Evolutionary conservation across 2,888 invertebrate species (phyloP).

Genomic region (Chrysotoxum bicinctum): DNA sequence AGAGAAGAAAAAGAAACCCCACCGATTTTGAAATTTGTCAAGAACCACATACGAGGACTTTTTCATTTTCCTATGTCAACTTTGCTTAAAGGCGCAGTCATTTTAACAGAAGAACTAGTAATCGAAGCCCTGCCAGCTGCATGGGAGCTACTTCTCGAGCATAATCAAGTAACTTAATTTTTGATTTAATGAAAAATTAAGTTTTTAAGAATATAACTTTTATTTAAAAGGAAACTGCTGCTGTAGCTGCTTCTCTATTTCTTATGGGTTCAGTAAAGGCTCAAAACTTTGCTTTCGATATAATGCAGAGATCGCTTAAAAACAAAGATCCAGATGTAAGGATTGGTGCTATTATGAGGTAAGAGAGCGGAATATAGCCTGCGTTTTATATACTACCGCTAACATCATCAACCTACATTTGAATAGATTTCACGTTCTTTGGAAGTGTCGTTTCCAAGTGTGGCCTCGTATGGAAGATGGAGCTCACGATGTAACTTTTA

Average conservation of each 20-base stretch:
- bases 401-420: neutral
- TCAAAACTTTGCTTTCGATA: slow-evolving; percentile 92
- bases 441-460: slow-evolving; percentile 98
- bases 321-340: slow-evolving; percentile 91
- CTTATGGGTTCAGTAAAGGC: slow-evolving; percentile 96
- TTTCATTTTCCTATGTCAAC: slow-evolving; percentile 95
- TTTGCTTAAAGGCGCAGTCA: slow-evolving; percentile 93
- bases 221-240: slow-evolving; percentile 87
- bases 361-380: slow-evolving; percentile 9
- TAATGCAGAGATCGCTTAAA: slow-evolving; percentile 94
- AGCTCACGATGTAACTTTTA: slow-evolving; percentile 94
- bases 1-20: slow-evolving; percentile 84
- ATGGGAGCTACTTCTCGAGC: slow-evolving; percentile 96
- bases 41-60: slow-evolving; percentile 90
- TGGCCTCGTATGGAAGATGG: slow-evolving; percentile 99
- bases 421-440: slow-evolving; percentile 93
- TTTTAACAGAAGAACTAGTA: slow-evolving; percentile 93
- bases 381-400: neutral
- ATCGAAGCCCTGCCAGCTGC: slow-evolving; percentile 94
- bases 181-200: no score
- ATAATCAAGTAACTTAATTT: slow-evolving; percentile 83
- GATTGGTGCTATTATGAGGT: slow-evolving; percentile 91
- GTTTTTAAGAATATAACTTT: neutral
- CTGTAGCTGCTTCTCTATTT: slow-evolving; percentile 93
- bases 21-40: slow-evolving; percentile 90